Evolutionary conservation across 2,113 vertebrate genomes (phyloP).

Genomic region (Agapornis roseicollis): DNA sequence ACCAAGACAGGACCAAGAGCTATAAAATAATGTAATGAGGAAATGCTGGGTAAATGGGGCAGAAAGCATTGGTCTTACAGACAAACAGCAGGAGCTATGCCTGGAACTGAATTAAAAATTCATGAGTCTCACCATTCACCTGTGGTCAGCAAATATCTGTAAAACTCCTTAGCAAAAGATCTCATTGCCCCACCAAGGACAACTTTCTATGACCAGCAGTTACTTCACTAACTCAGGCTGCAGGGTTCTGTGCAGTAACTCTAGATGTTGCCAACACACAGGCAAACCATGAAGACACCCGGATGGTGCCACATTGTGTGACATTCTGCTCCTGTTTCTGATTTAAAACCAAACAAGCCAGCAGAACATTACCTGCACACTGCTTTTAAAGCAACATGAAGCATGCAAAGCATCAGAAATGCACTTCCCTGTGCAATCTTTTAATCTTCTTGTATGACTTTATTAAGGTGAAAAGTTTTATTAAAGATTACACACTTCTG

Average conservation of each 20-base stretch:
- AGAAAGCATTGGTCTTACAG: neutral
- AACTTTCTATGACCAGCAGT: neutral
- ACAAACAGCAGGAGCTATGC: neutral
- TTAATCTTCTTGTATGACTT: accelerated
- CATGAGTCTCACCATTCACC: neutral
- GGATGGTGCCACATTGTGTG: neutral
- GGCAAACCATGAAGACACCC: neutral
- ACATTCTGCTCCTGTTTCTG: neutral
- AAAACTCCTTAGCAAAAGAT: neutral
- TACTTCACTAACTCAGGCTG: neutral
- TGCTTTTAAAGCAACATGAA: neutral
- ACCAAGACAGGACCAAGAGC: neutral
- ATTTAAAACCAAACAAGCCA: neutral
- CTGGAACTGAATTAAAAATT: neutral
- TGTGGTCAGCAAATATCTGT: neutral
- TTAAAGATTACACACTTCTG: neutral
- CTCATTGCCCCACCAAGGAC: neutral
- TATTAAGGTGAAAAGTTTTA: neutral
- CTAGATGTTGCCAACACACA: neutral
- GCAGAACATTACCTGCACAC: neutral
- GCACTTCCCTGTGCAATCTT: neutral
- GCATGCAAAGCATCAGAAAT: neutral
- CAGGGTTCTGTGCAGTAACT: neutral
- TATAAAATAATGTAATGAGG: neutral
- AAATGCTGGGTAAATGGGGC: neutral